Evolutionary conservation across 2,888 invertebrate genomes (phyloP).

Genomic region (Palloptera scutellata): DNA sequence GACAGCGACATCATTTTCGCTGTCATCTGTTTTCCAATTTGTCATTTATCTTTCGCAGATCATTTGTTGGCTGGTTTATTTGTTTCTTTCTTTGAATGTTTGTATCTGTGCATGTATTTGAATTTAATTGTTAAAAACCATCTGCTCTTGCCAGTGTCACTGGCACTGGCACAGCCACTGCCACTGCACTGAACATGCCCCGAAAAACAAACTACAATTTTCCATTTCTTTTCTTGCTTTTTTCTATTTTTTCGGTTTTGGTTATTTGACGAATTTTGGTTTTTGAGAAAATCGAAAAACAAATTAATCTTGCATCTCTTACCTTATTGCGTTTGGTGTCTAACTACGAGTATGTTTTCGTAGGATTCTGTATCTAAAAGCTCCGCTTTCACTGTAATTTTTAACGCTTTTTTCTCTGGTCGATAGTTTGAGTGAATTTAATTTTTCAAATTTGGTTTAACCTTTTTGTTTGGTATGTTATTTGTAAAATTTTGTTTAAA

Average conservation of each 20-base stretch:
- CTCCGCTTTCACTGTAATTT: constrained; percentile 30
- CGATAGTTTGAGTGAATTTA: too few species aligned
- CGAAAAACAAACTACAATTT: background rate
- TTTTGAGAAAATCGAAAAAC: constrained; percentile 21
- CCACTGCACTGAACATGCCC: background rate
- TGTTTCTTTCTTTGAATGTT: background rate
- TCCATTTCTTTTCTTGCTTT: background rate
- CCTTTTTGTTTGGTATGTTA: too few species aligned
- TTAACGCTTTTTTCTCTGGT: background rate
- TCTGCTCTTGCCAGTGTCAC: constrained; percentile 9
- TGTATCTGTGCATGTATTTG: background rate
- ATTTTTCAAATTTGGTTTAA: too few species aligned
- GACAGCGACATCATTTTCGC: constrained; percentile 5
- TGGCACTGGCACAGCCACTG: background rate
- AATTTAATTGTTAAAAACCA: constrained; percentile 24
- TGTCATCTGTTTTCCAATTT: constrained; percentile 30
- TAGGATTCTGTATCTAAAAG: constrained; percentile 25
- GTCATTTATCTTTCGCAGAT: constrained; percentile 25
- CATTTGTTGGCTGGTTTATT: too few species aligned
- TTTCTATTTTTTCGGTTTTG: background rate
- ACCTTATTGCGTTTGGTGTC: background rate
- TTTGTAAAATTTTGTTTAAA: too few species aligned
- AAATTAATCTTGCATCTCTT: constrained; percentile 22
- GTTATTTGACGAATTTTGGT: background rate
- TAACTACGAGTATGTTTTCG: background rate